Base-by-base conservation (phyloP, 2,888 invertebrate species). In the Sympetrum striolatum region DNA sequence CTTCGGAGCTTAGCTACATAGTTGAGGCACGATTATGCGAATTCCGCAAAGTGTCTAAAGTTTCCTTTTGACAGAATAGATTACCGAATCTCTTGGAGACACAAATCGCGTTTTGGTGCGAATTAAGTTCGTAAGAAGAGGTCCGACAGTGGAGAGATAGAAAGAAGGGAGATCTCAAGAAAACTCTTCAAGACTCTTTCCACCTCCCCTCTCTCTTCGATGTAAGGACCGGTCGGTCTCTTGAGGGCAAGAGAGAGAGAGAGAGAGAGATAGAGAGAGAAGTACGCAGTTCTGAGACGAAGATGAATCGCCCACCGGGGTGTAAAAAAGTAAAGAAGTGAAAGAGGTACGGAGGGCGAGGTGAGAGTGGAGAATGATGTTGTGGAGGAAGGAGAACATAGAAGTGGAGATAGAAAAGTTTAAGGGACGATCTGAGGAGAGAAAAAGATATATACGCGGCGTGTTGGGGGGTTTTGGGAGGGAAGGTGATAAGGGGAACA, bases 271-370 rank as follows among this genome's bases (percentile, higher is more conserved):
- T 22, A 60, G 37, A 18, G 86, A 22, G 60, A 4, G 86, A 60
- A 64, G 86, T 60, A 86, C 86, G 60, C 22, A 58, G 82, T n/a
- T 58, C 82, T 82, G 86, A 86, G 86, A 86, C 86, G 86, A 86
- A 86, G 86, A 86, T 86, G 86, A 86, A 86, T 86, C 86, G 86
- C 60, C 86, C 86, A 86, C 86, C 60, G 39, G 86, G 86, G 86
- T 86, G 86, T 86, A 86, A 86, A 86, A 86, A 86, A 64, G 86
- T 86, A 58, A 86, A 60, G 86, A 86, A 73, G 73, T 73, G 73
- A 73, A 73, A 73, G 73, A 73, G 73, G 25, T 8, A 64, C 8
- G 58, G 82, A n/a, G 31, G 12, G 25, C 22, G 53, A 8, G 58
- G 60, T 73, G 25, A 73, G 73, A 73, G 31, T 73, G 25, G 73